Conservation (phyloP, 2,113 vertebrate species). For the Sminthopsis crassicaudata region DNA sequence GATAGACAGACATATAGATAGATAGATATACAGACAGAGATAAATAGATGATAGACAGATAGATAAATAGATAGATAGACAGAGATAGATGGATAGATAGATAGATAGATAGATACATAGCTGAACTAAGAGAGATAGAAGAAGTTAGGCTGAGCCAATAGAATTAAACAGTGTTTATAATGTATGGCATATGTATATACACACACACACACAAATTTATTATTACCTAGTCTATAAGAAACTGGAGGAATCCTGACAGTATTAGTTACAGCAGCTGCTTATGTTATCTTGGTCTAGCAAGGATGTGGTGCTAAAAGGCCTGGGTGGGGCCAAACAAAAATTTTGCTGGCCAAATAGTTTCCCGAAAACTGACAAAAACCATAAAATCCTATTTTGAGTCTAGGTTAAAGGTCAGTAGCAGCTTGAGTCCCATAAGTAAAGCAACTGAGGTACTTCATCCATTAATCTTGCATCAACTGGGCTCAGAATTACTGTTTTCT, state of each 20-base stretch:
- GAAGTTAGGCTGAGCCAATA: background rate
- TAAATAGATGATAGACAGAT: background rate
- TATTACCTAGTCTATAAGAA: background rate
- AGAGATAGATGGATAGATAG: no score
- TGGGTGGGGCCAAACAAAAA: background rate
- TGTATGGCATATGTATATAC: background rate
- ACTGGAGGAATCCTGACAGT: background rate
- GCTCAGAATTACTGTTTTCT: slow-evolving; percentile 34
- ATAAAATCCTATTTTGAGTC: slow-evolving; percentile 3
- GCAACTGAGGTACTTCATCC: background rate
- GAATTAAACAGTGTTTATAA: background rate
- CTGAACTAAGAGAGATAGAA: background rate
- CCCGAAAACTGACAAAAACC: background rate
- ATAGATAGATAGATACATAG: no score
- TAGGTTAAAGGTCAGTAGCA: background rate
- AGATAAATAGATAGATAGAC: no score
- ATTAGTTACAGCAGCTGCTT: background rate
- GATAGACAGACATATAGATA: no score
- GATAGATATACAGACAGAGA: background rate
- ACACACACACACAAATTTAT: background rate
- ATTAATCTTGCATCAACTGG: background rate
- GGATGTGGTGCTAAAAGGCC: background rate
- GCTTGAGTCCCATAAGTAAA: background rate
- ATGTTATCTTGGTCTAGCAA: background rate
- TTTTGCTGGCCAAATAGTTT: background rate